Percentiles rank a stretch among this genome's conserved stretches.
These are phyloP conservation scores for Dicyrtoma fusca DNA, from an alignment of 2,888 invertebrate species.

Conservation along the genomic window DNA sequence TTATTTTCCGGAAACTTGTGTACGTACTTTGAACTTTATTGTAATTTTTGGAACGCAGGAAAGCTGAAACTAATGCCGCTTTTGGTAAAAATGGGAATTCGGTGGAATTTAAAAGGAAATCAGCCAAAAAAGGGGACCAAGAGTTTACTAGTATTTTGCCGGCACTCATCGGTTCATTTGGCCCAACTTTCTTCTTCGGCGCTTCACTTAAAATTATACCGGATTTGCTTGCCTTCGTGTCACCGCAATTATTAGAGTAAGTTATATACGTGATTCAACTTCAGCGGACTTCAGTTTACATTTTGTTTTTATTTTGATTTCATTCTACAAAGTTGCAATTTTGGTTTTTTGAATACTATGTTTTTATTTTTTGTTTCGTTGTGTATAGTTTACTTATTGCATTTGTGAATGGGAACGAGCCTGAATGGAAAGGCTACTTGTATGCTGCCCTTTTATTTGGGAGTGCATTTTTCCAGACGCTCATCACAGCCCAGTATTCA, in stretches of 20 bases:
- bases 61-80: constrained; percentile 25
- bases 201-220: constrained; percentile 78
- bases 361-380: too few species aligned
- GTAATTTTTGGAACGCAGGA: constrained; percentile 9
- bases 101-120: constrained; percentile 20
- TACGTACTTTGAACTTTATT: not conserved
- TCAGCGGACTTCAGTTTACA: not conserved
- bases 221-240: constrained; percentile 83
- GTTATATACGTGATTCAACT: not conserved
- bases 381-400: constrained; percentile 65
- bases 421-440: constrained; percentile 84
- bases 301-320: constrained; percentile 3
- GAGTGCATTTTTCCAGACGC: constrained; percentile 77
- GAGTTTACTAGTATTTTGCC: constrained; percentile 81
- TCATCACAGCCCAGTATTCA: constrained; percentile 87
- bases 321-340: not conserved
- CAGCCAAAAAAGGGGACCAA: constrained; percentile 58
- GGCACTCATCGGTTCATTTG: constrained; percentile 83
- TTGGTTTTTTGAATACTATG: not conserved
- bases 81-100: constrained; percentile 36
- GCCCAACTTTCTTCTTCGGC: constrained; percentile 82
- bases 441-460: constrained; percentile 76
- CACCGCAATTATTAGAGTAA: constrained; percentile 86
- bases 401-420: constrained; percentile 67
- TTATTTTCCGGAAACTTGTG: not conserved